phyloP scores from a whole-genome alignment of 2,113 vertebrate genomes.

The Serinus canaria region DNA sequence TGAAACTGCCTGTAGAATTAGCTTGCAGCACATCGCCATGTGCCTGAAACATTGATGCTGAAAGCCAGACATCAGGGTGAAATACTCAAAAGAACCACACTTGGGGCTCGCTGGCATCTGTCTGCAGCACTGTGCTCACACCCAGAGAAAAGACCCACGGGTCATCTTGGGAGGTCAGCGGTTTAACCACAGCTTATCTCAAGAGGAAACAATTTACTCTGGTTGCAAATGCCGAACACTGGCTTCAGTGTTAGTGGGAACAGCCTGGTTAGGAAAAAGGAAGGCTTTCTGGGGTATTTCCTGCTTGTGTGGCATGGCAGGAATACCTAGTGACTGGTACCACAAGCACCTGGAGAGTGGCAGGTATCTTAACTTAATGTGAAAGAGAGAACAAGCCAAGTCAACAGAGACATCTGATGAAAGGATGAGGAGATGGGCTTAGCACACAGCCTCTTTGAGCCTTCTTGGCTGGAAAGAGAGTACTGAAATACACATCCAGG shows the following conservation, averaged over 20 bases:
- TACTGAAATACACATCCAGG: constrained; percentile 35
- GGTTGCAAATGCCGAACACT: neutral
- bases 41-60: neutral
- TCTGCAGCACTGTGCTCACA: neutral
- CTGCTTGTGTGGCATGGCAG: neutral
- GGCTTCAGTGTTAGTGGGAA: neutral
- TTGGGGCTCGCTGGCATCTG: neutral
- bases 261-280: neutral
- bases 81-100: neutral
- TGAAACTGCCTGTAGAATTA: constrained; percentile 10
- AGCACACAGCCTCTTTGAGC: neutral
- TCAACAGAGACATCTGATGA: neutral
- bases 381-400: neutral
- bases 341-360: neutral
- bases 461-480: constrained; percentile 9
- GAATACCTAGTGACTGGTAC: neutral
- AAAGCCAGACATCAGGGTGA: neutral
- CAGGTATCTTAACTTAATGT: neutral
- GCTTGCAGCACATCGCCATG: neutral
- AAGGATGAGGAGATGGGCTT: neutral
- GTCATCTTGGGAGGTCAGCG: constrained; percentile 6
- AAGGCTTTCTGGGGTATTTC: neutral
- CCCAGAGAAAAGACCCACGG: neutral
- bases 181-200: constrained; percentile 45
- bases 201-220: constrained; percentile 46